A percentile compares a stretch with the other conserved stretches of the same genome.
Conservation (phyloP, 2,888 invertebrate species). For the Hofmannophila pseudospretella region DNA sequence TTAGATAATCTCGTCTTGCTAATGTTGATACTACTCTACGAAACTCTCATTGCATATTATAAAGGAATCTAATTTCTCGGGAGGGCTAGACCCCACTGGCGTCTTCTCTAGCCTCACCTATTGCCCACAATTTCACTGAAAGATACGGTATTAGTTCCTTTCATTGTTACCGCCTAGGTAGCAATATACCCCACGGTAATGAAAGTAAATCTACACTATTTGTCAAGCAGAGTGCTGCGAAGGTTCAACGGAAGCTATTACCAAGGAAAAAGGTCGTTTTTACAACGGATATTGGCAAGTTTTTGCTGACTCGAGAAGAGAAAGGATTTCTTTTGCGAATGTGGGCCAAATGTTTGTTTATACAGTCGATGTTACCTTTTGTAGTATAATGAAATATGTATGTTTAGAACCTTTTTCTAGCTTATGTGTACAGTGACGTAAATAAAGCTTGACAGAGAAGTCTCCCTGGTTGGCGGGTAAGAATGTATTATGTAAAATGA, state of each 20-base stretch:
- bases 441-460: too few species aligned
- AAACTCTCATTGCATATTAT: too few species aligned
- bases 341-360: conserved; percentile 57
- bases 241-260: conserved; percentile 17
- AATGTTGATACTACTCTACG: too few species aligned
- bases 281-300: conserved; percentile 43
- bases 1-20: too few species aligned
- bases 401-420: too few species aligned
- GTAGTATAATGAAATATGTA: too few species aligned
- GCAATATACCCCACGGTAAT: conserved; percentile 43
- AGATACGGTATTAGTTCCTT: conserved; percentile 24
- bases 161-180: conserved; percentile 38
- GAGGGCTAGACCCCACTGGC: too few species aligned
- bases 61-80: too few species aligned
- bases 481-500: too few species aligned
- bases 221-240: conserved; percentile 40
- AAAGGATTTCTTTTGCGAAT: conserved; percentile 43
- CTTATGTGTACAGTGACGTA: too few species aligned
- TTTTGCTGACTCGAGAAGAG: conserved; percentile 55
- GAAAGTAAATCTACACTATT: conserved; percentile 58
- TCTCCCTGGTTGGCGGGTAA: too few species aligned
- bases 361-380: conserved; percentile 10
- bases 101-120: too few species aligned
- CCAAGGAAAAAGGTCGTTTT: conserved; percentile 42
- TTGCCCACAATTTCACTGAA: conserved; percentile 28